Evolutionary conservation across 2,113 vertebrate genomes (phyloP).

Genomic region (Hylia prasina): DNA sequence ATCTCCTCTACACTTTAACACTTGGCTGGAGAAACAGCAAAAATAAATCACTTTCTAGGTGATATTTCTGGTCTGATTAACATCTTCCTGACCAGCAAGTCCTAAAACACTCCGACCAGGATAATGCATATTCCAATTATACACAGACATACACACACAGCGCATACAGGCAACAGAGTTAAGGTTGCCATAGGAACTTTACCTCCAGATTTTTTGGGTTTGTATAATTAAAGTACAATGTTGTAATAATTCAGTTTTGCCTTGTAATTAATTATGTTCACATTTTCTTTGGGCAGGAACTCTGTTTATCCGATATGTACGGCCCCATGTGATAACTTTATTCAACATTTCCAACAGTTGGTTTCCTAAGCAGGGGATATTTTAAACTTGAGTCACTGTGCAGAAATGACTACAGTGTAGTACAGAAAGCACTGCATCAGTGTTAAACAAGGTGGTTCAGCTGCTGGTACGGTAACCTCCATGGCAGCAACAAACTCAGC

Average conservation of each 20-base stretch:
- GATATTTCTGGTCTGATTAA: background rate
- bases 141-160: background rate
- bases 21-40: background rate
- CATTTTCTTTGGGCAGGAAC: background rate
- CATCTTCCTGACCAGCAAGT: background rate
- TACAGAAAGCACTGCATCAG: background rate
- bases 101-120: background rate
- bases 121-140: background rate
- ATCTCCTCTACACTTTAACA: background rate
- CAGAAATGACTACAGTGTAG: background rate
- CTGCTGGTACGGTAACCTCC: background rate
- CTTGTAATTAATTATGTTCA: slow-evolving; percentile 1
- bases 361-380: background rate
- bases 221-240: background rate
- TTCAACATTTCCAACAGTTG: background rate
- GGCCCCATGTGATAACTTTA: background rate
- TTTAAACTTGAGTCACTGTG: background rate
- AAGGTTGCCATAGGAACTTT: slow-evolving; percentile 15
- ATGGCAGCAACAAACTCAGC: background rate
- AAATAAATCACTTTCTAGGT: background rate
- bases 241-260: background rate
- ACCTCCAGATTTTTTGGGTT: background rate
- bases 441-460: background rate
- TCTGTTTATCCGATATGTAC: background rate
- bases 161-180: background rate